These are phyloP conservation scores for Orthochromis indermauri DNA, from an alignment of 2,113 vertebrate species.

Conservation along the genomic window DNA sequence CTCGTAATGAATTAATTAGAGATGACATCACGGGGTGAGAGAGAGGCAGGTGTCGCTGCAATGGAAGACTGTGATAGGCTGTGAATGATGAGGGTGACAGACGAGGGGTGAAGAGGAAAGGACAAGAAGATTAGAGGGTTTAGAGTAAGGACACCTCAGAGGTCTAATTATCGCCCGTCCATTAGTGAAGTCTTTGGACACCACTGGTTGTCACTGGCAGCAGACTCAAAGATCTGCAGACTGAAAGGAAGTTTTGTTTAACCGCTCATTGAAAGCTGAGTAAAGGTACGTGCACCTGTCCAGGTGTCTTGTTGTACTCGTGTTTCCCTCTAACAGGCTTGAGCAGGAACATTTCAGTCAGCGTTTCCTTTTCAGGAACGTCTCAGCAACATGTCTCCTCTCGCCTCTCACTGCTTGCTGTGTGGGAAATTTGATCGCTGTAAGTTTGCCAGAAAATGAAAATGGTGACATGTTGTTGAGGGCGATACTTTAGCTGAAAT, in stretches of 20 bases:
- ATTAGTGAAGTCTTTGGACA: not conserved
- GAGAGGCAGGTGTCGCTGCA: not conserved
- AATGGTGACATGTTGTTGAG: not conserved
- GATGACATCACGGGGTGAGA: not conserved
- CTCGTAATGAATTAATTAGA: not conserved
- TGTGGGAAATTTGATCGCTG: not conserved
- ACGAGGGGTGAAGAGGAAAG: not conserved
- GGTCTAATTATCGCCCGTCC: not conserved
- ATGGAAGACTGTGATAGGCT: not conserved
- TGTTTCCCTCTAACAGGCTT: not conserved
- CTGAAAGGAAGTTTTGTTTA: not conserved
- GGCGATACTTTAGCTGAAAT: not conserved
- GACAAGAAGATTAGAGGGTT: not conserved
- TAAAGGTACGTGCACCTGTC: not conserved
- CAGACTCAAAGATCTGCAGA: not conserved
- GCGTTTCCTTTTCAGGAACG: not conserved
- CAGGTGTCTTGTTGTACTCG: not conserved
- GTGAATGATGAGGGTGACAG: not conserved
- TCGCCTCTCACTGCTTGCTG: not conserved
- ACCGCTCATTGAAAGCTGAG: rapidly evolving
- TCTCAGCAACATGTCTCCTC: not conserved
- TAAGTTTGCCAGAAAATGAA: not conserved
- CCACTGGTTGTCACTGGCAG: not conserved
- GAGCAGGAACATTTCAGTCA: rapidly evolving
- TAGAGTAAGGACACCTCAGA: not conserved